Percentiles rank a stretch among this genome's conserved stretches.
phyloP scores from a whole-genome alignment of 2,797 vertebrate genomes.

The Chrosomus eos region DNA sequence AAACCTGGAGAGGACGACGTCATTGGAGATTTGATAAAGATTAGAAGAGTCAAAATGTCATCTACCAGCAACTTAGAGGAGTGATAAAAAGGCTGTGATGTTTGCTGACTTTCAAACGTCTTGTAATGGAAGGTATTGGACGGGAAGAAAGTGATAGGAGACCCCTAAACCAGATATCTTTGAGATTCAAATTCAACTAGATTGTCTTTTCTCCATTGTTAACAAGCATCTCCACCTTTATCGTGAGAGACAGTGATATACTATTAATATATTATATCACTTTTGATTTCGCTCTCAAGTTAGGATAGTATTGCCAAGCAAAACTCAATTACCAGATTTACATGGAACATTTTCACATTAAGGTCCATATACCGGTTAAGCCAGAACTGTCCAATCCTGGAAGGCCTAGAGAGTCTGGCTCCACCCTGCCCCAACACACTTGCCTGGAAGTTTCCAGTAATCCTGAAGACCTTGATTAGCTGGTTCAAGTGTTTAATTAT shows the following conservation, averaged over 20 bases:
- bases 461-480: neutral
- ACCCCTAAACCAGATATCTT: neutral
- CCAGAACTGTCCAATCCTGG: neutral
- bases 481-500: constrained; percentile 11
- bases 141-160: neutral
- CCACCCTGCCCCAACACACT: neutral
- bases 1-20: neutral
- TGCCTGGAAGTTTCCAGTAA: neutral
- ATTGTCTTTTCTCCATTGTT: neutral
- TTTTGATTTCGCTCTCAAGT: no score
- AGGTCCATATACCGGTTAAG: neutral
- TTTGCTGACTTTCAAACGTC: neutral
- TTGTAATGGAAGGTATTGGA: neutral
- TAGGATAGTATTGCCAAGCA: neutral
- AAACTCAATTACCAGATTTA: neutral
- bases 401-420: neutral
- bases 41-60: constrained; percentile 14
- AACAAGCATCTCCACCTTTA: neutral
- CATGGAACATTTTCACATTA: neutral
- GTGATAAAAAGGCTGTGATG: neutral
- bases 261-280: no score
- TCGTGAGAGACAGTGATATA: neutral
- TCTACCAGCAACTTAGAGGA: neutral
- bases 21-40: constrained; percentile 7
- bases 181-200: neutral